Percentiles rank a stretch among this genome's conserved stretches.
Conservation (phyloP, 2,113 vertebrate genomes). For the Pseudopodoces humilis region DNA sequence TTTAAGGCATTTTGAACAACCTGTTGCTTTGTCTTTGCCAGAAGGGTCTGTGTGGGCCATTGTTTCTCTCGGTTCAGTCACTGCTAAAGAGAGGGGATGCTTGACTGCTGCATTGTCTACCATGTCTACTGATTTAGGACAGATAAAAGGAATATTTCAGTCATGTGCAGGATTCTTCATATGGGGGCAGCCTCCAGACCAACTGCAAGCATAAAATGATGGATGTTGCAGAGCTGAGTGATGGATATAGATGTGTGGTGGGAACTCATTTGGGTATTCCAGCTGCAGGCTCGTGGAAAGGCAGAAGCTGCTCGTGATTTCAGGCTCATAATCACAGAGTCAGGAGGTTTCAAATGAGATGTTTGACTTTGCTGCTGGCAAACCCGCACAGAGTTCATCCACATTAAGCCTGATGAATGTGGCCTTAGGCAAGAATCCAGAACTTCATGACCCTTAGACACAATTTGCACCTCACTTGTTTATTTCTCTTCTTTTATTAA, state of each 20-base stretch:
- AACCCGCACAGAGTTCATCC: not conserved
- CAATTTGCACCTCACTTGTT: not conserved
- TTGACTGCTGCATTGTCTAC: not conserved
- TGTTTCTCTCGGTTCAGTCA: not conserved
- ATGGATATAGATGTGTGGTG: not conserved
- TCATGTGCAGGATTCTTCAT: not conserved
- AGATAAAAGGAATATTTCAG: too few species aligned
- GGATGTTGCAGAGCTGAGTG: not conserved
- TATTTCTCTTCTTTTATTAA: conserved; percentile 6
- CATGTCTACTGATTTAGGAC: too few species aligned
- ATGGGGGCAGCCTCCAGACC: not conserved
- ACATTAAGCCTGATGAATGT: not conserved
- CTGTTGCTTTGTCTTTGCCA: not conserved
- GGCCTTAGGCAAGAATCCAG: conserved; percentile 31
- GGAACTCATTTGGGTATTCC: not conserved
- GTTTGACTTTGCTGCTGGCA: conserved; percentile 2
- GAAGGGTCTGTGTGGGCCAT: not conserved
- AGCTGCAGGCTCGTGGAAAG: not conserved
- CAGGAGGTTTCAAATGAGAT: not conserved
- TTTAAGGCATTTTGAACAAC: not conserved
- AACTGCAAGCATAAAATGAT: not conserved
- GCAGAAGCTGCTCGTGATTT: not conserved
- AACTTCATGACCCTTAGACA: not conserved
- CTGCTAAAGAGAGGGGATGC: not conserved
- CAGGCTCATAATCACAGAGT: not conserved